Percentiles rank a stretch among this genome's conserved stretches.
Evolutionary conservation across 2,797 vertebrate species (phyloP).

Genomic region (Diceros bicornis): DNA sequence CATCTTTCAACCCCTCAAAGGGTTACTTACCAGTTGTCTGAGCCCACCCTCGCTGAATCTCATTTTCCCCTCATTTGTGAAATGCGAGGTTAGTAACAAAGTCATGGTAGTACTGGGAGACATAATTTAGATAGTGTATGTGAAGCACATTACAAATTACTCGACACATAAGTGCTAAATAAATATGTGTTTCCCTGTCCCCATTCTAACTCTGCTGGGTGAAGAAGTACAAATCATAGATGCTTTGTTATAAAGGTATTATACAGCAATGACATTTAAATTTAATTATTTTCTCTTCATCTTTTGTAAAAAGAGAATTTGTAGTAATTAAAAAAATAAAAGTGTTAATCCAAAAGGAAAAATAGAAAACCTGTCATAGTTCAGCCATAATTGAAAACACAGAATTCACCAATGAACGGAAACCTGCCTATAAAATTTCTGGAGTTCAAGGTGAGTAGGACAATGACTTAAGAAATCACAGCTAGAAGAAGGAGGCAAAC

Average conservation of each 20-base stretch:
- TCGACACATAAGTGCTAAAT: background rate
- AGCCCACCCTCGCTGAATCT: rapidly evolving
- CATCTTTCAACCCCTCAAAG: rapidly evolving
- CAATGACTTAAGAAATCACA: background rate
- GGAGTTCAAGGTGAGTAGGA: background rate
- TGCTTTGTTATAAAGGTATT: background rate
- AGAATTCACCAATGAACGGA: background rate
- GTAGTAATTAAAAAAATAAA: background rate
- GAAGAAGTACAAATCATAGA: background rate
- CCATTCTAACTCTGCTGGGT: background rate
- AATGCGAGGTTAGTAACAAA: background rate
- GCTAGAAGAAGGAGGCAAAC: background rate
- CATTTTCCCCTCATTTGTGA: background rate
- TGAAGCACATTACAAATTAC: background rate
- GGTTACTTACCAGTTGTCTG: background rate
- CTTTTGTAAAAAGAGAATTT: background rate
- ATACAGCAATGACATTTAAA: background rate
- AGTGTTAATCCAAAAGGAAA: background rate
- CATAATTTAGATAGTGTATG: background rate
- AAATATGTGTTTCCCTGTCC: rapidly evolving
- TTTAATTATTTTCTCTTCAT: background rate
- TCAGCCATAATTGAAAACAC: background rate
- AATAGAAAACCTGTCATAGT: background rate
- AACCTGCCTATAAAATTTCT: background rate
- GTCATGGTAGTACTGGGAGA: background rate